Evolutionary conservation across 2,797 vertebrate species (phyloP).

Genomic region (Fundulus diaphanus): DNA sequence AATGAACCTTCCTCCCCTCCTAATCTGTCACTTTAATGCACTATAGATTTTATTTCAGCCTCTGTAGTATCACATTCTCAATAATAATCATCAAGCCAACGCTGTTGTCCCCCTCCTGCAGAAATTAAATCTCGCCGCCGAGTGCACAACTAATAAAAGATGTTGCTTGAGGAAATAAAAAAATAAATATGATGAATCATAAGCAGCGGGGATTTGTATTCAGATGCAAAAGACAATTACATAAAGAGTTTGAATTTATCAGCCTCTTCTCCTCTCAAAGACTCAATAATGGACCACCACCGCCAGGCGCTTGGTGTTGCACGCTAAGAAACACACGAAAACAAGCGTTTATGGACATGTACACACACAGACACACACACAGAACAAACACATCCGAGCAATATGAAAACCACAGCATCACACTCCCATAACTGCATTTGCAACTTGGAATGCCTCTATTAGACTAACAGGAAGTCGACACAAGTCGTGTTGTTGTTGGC

Average conservation of each 20-base stretch:
- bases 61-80: constrained; percentile 95
- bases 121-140: constrained; percentile 98
- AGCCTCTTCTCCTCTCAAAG: constrained; percentile 86
- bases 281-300: constrained; percentile 86
- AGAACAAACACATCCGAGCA: constrained; percentile 39
- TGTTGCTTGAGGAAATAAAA: constrained; percentile 96
- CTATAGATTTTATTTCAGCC: constrained; percentile 99
- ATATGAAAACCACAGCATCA: constrained; percentile 20
- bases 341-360: constrained; percentile 33
- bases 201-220: constrained; percentile 90
- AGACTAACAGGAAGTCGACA: background rate
- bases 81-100: constrained; percentile 98
- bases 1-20: constrained; percentile 94
- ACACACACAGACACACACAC: constrained; percentile 30
- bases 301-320: constrained; percentile 54
- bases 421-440: constrained; percentile 23
- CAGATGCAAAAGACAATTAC: constrained; percentile 95
- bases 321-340: constrained; percentile 15
- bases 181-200: constrained; percentile 99
- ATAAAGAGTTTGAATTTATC: constrained; percentile 91
- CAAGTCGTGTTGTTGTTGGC: background rate
- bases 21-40: constrained; percentile 99
- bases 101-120: constrained; percentile 92
- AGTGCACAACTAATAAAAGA: constrained; percentile 99
- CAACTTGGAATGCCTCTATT: background rate